phyloP scores from a whole-genome alignment of 2,888 invertebrate species.

The Teleiodes luculella region DNA sequence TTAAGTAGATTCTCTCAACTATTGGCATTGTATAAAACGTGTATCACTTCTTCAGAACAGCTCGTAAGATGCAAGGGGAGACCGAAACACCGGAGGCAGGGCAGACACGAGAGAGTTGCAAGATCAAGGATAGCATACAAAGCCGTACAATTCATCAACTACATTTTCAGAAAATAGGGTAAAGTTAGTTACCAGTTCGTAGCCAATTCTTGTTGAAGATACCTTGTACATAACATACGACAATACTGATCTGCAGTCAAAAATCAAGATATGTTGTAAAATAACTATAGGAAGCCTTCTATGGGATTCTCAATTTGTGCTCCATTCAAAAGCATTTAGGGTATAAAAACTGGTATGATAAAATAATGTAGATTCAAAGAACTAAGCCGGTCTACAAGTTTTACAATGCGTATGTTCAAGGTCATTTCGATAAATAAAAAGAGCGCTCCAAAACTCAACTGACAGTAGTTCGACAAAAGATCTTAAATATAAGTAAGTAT shows the following conservation, averaged over 20 bases:
- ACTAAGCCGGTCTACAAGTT: constrained; percentile 66
- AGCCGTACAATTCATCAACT: constrained; percentile 43
- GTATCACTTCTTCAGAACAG: too few relatives aligned
- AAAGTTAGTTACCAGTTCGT: constrained; percentile 34
- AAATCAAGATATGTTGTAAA: constrained; percentile 46
- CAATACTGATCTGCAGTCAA: constrained; percentile 23
- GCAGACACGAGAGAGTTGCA: constrained; percentile 29
- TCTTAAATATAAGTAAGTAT: constrained; percentile 31
- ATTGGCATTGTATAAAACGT: too few relatives aligned
- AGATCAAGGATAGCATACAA: constrained; percentile 31
- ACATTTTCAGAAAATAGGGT: constrained; percentile 42
- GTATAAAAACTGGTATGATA: constrained; percentile 30
- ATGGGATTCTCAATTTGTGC: constrained; percentile 53
- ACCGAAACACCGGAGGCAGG: constrained; percentile 48
- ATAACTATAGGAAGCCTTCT: constrained; percentile 65
- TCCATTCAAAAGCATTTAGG: constrained; percentile 59
- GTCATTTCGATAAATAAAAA: constrained; percentile 45
- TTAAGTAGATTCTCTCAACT: too few relatives aligned
- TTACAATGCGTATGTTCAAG: constrained; percentile 43
- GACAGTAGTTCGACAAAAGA: constrained; percentile 40
- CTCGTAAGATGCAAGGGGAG: constrained; percentile 38
- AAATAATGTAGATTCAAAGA: constrained; percentile 46
- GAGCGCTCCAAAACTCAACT: constrained; percentile 35
- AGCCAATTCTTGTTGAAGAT: constrained; percentile 30
- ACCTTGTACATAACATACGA: constrained; percentile 16